Base-by-base conservation (phyloP, 1,140 invertebrate species). In the Stegodyphus mimosarum region DNA sequence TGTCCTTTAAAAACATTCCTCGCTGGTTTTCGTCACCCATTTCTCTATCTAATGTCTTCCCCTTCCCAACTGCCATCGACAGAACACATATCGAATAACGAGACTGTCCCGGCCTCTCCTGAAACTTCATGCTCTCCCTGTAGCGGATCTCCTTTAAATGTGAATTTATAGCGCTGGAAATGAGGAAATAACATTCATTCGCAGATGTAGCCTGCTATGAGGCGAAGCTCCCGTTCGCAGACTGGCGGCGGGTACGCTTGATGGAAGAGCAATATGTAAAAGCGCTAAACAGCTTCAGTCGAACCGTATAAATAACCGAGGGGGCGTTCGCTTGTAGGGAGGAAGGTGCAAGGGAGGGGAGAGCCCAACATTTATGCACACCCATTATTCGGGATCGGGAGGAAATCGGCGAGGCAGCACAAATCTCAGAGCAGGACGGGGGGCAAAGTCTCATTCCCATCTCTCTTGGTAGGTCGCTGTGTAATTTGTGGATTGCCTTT, bases 121-220 rank as follows among this genome's bases (percentile, higher is more conserved):
- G 33, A 33, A 33, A 33, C 33, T 33, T 33, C 33, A 33, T 33
- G 33, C 33, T 33, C 33, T 33, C 33, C 1, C 33, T 33, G 33
- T 33, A 33, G 33, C 33, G 33, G 33, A 33, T 76, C 17, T 18
- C 60, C 60, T 66, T 76, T 67, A 76, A 76, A 76, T 76, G 74
- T 63, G 74, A 76, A 76, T 76, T 76, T 76, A 76, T 76, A 76
- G 74, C 74, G 64, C 33, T 64, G 55, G 74, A 66, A 76, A 76
- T 76, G 74, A 76, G 74, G 74, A 76, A 76, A 76, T 76, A 76
- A 76, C 74, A 76, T 76, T 76, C 74, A 76, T 76, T 76, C 74
- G 15, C 74, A 76, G 74, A 76, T 76, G 74, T 76, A 76, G 55
- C 53, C 60, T 17, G 11, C 53, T 53, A 63, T n/a, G 48, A 51